Percentiles rank a stretch among this genome's conserved stretches.
phyloP scores from a whole-genome alignment of 2,888 invertebrate genomes.

The Sarcophaga variegata region DNA sequence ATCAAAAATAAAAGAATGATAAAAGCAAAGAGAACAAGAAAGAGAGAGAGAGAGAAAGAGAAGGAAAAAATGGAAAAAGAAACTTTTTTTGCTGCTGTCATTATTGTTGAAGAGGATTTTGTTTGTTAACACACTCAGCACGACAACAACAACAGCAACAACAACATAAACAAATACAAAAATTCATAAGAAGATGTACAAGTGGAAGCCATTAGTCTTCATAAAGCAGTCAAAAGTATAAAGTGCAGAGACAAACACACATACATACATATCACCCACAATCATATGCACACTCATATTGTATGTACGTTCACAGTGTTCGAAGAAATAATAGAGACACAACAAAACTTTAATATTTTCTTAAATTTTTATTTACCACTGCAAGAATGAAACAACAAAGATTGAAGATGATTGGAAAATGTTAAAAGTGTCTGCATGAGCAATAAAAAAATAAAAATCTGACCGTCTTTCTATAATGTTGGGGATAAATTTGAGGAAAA shows the following conservation, averaged over 20 bases:
- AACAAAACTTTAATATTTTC: too few species aligned
- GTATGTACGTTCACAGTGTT: too few species aligned
- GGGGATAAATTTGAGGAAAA: too few species aligned
- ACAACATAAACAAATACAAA: background rate
- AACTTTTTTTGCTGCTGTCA: slow-evolving; percentile 45
- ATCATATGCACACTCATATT: background rate
- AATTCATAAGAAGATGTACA: slow-evolving; percentile 65
- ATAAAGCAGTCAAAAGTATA: slow-evolving; percentile 67
- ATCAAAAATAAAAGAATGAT: slow-evolving; percentile 33
- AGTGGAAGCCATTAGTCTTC: slow-evolving; percentile 69
- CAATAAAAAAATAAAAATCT: too few species aligned
- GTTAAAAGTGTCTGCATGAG: too few species aligned
- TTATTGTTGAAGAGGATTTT: slow-evolving; percentile 62
- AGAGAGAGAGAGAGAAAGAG: slow-evolving; percentile 21
- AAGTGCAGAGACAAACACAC: slow-evolving; percentile 42
- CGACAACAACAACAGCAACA: slow-evolving; percentile 19
- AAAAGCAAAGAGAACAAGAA: background rate
- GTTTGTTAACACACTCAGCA: slow-evolving; percentile 62
- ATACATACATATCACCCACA: background rate
- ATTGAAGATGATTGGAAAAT: too few species aligned
- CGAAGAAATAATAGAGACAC: too few species aligned
- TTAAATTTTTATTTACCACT: too few species aligned
- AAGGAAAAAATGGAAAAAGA: slow-evolving; percentile 35
- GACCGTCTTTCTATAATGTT: too few species aligned
- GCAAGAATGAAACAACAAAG: too few species aligned